Evolutionary conservation across 1,140 invertebrate species (phyloP), one percentile per base, ranked within the genome.

Genomic region (Hesperophylax magnus): DNA sequence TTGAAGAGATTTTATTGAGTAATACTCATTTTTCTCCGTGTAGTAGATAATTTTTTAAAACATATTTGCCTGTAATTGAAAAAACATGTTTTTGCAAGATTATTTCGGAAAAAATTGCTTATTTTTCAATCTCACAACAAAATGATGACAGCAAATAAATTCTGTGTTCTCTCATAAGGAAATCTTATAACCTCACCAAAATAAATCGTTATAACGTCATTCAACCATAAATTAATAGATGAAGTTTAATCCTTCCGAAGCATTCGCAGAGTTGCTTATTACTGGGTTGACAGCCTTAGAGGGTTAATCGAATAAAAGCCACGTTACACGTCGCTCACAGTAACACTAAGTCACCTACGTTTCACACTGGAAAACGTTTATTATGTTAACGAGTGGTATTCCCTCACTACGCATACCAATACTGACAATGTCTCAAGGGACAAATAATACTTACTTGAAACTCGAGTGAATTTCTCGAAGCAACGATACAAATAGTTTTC

Each of bases 221-320:
- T 58, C 56, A 58, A 58, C n/a, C 20, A 11, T 22, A 58, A 58
- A 58, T 22, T 1, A 18, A 18, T 22, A 58, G 6, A 9, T 58
- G 20, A 58, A 58, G 58, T 65, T 69, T 69, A 18, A 69, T n/a
- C 31, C 65, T 69, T 69, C 3, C 17, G 20, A 39, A 6, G 65
- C 17, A 17, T 39, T 17, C 65, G 5, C 2, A 69, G 34, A 18
- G 17, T 7, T n/a, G 27, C 31, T 47, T 39, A 11, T 69, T 69
- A 20, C 31, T 2, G 54, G 54, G 54, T 58, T 60, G 54, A 76
- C 54, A 27, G 34, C 61, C 39, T 47, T 47, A 47, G 11, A 47
- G 39, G 39, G 39, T 77, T 81, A 81, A 81, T 81, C 80, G 69
- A 81, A 81, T 81, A 81, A 81, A 69, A 75, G 80, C 69, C 52